Base-by-base conservation (phyloP, 2,113 vertebrate species). In the Gadus macrocephalus region DNA sequence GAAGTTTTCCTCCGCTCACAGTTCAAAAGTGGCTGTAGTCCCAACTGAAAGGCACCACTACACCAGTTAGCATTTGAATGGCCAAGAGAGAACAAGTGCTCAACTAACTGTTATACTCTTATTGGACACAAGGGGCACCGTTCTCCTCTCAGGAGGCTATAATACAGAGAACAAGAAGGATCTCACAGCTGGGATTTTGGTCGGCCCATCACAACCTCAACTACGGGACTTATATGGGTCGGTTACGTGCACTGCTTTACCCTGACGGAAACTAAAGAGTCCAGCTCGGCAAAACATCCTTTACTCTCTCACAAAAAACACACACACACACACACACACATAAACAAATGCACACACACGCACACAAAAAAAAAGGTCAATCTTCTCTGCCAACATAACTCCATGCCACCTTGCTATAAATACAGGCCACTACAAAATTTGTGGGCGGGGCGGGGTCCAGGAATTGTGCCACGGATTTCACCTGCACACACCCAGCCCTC, bases 391-490 rank as follows among this genome's bases (percentile, higher is more conserved):
- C 42, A 49, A 49, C 42, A 49, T 49, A 49, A 49, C 42, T 49
- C 42, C 42, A 49, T 49, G 42, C 42, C 42, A 49, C 42, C 42
- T 12, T 49, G 5, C 42, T 49, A 1, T 49, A 49, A 49, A 49
- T 49, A 49, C 42, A 49, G 42, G 42, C 42, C 42, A 49, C 42
- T 49, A 35, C 42, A 49, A 49, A 49, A 9, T 9, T 1, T 72
- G 73, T 56, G n/a, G 16, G 35, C 60, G 68, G 73, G 70, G 69
- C 27, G 66, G 69, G 66, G 38, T 75, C 74, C 76, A 77, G 75
- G 71, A 67, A 68, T 82, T 86, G 83, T 87, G 85, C 85, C 72
- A 79, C 58, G 11, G 76, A 79, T 86, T 81, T 78, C 82, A 38
- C 53, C 31, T 8, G 20, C 49, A 72, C 65, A 74, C 53, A 73